Base-by-base conservation (phyloP, 2,888 invertebrate genomes). In the Bedellia somnulentella region DNA sequence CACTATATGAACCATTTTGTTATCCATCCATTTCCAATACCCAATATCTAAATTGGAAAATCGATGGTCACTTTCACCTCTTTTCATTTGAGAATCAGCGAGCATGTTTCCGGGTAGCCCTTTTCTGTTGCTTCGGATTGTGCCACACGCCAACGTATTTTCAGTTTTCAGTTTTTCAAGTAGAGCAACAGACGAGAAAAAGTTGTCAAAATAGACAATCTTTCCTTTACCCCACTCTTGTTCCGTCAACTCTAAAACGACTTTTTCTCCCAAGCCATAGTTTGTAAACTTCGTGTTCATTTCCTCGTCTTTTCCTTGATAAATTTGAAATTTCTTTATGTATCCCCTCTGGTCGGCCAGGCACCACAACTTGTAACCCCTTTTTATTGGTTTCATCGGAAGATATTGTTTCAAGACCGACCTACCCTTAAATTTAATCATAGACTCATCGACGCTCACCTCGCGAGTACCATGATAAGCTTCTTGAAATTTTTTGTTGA, bases 351-450 rank as follows among this genome's bases (percentile, higher is more conserved):
- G 43, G 12, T 44, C 37, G 37, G 31, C 31, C 3, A 31, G 33
- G 32, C 36, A 32, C 35, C 32, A 36, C 28, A 34, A 30, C 27
- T 49, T 48, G 36, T 45, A 49, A 4, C 49, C 49, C 14, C 49
- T 36, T 40, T 49, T 50, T 35, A 44, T 45, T 12, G 46, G 45
- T 38, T 52, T 49, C 30, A 42, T 43, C 18, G 46, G 47, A 30
- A 50, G 40, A 39, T 45, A 51, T 35, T 50, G 47, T 37, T 45
- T 47, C 22, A 49, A 27, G 12, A 34, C 36, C 30, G 36, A 37
- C 29, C 39, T 35, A 28, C 36, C 39, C 34, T 41, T 40, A 21
- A 41, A 42, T 39, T 40, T 43, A 23, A 40, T 34, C 41, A 42
- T 41, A 18, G 42, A 42, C 29, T 41, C 40, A 38, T 41, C 42